These are phyloP conservation scores for Tupiocoris notatus DNA, from an alignment of 2,888 invertebrate genomes.

Conservation along the genomic window DNA sequence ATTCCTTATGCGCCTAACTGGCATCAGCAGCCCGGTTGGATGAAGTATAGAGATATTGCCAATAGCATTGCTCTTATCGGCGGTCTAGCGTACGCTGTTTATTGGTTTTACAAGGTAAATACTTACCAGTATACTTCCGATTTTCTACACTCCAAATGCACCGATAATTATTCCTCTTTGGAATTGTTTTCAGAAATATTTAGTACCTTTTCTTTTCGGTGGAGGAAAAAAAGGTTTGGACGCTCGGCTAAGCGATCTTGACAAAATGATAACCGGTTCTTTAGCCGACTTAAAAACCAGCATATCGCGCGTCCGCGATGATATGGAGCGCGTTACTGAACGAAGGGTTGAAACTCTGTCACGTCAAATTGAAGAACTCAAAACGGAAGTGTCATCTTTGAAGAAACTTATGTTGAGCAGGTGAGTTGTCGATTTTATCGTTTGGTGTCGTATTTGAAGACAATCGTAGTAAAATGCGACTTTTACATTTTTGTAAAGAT, in stretches of 20 bases:
- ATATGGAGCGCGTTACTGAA: conserved; percentile 44
- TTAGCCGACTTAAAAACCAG: conserved; percentile 40
- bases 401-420: conserved; percentile 48
- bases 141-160: background rate
- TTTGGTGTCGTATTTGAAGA: background rate
- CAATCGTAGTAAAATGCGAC: background rate
- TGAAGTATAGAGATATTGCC: conserved; percentile 44
- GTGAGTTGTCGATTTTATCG: no score
- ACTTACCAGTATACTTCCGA: background rate
- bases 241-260: conserved; percentile 40
- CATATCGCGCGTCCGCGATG: conserved; percentile 37
- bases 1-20: conserved; percentile 11
- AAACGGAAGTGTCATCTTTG: conserved; percentile 46
- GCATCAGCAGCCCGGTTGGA: conserved; percentile 42
- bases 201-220: conserved; percentile 47
- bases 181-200: conserved; percentile 48
- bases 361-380: conserved; percentile 46
- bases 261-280: conserved; percentile 39
- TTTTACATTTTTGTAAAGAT: no score
- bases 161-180: no score
- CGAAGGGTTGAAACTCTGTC: conserved; percentile 27
- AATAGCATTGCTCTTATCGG: conserved; percentile 46
- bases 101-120: conserved; percentile 48
- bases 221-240: conserved; percentile 37
- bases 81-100: conserved; percentile 47